Evolutionary conservation across 2,888 invertebrate species (phyloP), one percentile per base, ranked within the genome.

Genomic region (Hirtodrosophila cameraria): DNA sequence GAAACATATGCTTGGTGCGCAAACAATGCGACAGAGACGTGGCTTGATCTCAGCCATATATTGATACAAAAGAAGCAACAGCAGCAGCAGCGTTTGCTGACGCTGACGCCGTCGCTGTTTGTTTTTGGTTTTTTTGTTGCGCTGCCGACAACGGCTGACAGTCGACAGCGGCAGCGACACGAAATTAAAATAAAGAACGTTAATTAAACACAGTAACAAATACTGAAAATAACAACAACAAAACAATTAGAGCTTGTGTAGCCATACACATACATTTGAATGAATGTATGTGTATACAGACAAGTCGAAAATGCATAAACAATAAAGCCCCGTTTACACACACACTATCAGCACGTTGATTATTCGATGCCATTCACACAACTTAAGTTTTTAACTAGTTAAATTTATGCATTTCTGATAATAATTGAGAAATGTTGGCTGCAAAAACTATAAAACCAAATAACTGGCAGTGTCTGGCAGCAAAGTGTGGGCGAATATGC

Each of bases 31-130:
- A 20, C 28, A 55, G 16, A 67, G 66, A 80, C 80, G 86, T 80
- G 80, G 79, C 79, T 75, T 54, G 61, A 78, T 78, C 75, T 66
- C 60, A 57, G 66, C 82, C 82, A 79, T 85, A 79, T 85, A 74
- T 85, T 77, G 64, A 46, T 59, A 52, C 27, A 50, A 31, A 36
- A 55, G 33, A 38, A 61, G 46, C 30, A 43, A 18, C 33, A 41
- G 13, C 16, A 23, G 8, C 9, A 57, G 42, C 59, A 49, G 46
- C 73, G 61, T 59, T 76, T 76, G 66, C 55, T 77, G 70, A 62
- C 78, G 70, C 63, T 67, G 61, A n/a, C 43, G 35, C 20, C 54
- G 12, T 33, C 39, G 48, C n/a, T n/a, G n/a, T 49, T 43, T 38
- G 42, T 57, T 58, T 52, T 50, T 65, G 41, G 62, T 66, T 57